Percentiles rank a stretch among this genome's conserved stretches.
Conservation (phyloP, 2,113 vertebrate genomes). For the Platycercus adscitus region DNA sequence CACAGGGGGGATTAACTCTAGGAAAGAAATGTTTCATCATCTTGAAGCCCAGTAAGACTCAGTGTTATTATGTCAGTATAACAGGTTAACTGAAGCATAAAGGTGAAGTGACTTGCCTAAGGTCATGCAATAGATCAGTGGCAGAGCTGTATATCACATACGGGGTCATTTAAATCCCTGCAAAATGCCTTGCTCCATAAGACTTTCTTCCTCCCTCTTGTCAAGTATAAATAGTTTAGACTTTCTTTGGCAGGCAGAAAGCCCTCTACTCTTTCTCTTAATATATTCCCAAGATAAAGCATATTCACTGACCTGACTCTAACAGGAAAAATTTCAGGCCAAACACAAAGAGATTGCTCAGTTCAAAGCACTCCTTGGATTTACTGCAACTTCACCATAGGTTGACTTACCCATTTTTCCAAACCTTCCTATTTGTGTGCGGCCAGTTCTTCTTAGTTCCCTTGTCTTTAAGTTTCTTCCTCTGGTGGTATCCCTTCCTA, state of each 20-base stretch:
- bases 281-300: constrained; percentile 9
- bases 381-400: neutral
- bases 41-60: constrained; percentile 4
- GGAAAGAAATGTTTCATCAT: constrained; percentile 31
- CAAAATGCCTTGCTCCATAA: constrained; percentile 21
- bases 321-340: neutral
- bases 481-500: neutral
- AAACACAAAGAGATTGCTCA: neutral
- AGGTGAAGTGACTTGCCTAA: constrained; percentile 56
- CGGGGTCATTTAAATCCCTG: constrained; percentile 12
- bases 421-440: neutral
- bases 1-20: neutral
- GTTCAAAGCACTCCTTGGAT: neutral
- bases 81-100: constrained; percentile 16
- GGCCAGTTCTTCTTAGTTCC: neutral
- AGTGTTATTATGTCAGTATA: neutral
- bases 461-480: neutral
- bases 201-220: neutral
- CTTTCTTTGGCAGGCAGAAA: constrained; percentile 15
- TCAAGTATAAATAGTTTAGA: constrained; percentile 14
- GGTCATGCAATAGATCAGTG: constrained; percentile 25
- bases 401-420: neutral
- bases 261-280: neutral
- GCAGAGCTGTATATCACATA: neutral
- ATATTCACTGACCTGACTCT: neutral